Conservation (phyloP, 2,888 invertebrate genomes). For the Drosophila robusta region DNA sequence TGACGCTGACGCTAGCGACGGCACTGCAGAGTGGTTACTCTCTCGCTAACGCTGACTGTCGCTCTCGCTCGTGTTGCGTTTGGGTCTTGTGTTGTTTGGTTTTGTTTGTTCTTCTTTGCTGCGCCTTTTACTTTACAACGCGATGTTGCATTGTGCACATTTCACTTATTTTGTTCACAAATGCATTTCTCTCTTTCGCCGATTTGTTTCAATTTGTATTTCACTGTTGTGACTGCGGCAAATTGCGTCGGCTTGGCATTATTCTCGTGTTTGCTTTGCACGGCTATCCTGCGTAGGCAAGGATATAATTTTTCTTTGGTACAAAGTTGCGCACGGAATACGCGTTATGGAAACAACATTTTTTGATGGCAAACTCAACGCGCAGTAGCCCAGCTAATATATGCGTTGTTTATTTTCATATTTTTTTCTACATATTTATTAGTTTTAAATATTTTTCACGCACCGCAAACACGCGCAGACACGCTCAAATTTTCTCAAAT, state of each 20-base stretch:
- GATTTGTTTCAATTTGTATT: slow-evolving; percentile 44
- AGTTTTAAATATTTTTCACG: slow-evolving; percentile 45
- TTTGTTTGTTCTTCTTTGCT: slow-evolving; percentile 69
- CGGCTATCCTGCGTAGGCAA: slow-evolving; percentile 69
- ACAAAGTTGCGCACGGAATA: slow-evolving; percentile 24
- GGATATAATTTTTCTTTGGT: slow-evolving; percentile 60
- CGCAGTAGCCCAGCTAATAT: slow-evolving; percentile 22
- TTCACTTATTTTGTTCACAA: slow-evolving; percentile 57
- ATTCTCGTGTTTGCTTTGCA: slow-evolving; percentile 58
- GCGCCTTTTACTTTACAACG: slow-evolving; percentile 55
- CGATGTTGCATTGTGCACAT: slow-evolving; percentile 67
- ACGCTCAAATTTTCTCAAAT: slow-evolving; percentile 57
- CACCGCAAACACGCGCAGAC: slow-evolving; percentile 50
- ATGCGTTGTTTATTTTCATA: slow-evolving; percentile 36
- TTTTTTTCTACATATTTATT: slow-evolving; percentile 54
- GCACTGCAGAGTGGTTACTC: slow-evolving; percentile 38
- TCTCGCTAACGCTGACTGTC: slow-evolving; percentile 18
- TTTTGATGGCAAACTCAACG: slow-evolving; percentile 20
- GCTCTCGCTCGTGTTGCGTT: slow-evolving; percentile 31
- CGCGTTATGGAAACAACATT: slow-evolving; percentile 22
- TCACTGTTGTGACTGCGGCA: slow-evolving; percentile 49
- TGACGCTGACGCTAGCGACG: slow-evolving; percentile 16
- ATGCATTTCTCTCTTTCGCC: slow-evolving; percentile 54
- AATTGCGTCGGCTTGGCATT: slow-evolving; percentile 38
- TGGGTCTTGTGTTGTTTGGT: slow-evolving; percentile 40